phyloP scores from a whole-genome alignment of 1,140 invertebrate species.

The Diplogasteroides magnus region DNA sequence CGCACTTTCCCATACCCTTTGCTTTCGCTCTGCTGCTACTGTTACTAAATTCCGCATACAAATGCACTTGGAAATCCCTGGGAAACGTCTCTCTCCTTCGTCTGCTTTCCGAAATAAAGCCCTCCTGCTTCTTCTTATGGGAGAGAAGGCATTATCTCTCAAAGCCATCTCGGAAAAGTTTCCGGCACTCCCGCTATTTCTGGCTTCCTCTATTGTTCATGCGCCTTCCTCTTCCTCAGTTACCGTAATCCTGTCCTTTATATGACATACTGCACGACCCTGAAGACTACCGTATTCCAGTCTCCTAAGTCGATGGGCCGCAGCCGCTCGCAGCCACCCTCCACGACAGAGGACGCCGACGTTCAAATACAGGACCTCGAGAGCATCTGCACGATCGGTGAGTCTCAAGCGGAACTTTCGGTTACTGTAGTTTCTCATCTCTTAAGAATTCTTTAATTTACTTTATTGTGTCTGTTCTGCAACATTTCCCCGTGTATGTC shows the following conservation, averaged over 20 bases:
- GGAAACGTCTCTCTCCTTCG: too few relatives aligned
- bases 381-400: background rate
- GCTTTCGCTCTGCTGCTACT: too few relatives aligned
- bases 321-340: background rate
- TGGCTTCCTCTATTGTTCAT: background rate
- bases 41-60: too few relatives aligned
- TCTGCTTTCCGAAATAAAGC: too few relatives aligned
- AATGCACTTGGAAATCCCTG: too few relatives aligned
- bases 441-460: background rate
- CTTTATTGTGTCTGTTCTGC: background rate
- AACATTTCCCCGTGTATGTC: background rate
- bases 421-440: background rate
- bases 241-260: background rate
- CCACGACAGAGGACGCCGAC: background rate
- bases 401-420: background rate
- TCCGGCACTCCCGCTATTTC: background rate
- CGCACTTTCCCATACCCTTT: too few relatives aligned
- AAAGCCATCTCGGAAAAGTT: too few relatives aligned
- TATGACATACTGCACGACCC: conserved; percentile 7
- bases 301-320: too few relatives aligned
- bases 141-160: too few relatives aligned
- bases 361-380: background rate
- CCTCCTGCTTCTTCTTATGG: too few relatives aligned
- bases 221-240: too few relatives aligned
- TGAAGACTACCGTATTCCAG: conserved; percentile 9